Evolutionary conservation across 2,113 vertebrate species (phyloP), one percentile per base, ranked within the genome.

Genomic region (Neofelis nebulosa): DNA sequence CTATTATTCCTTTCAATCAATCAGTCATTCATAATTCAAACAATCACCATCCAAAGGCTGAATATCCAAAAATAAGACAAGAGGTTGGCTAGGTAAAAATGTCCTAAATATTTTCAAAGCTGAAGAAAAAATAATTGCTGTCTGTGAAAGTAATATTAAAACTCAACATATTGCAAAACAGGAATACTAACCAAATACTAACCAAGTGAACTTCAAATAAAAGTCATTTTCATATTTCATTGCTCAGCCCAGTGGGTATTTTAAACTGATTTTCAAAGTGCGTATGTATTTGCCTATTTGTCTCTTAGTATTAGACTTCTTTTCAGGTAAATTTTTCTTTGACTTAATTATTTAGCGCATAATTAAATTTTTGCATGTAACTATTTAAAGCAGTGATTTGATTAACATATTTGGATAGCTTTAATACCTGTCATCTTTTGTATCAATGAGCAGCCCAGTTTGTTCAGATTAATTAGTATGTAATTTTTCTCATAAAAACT

Each of bases 221-320:
- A 79, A 92, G 7, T 63, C 19, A 90, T 57, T 94, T 90, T 89
- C 48, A 74, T 41, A 36, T 65, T 95, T 97, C 92, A 45, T 65
- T 95, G 12, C 29, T 63, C n/a, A 68, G 38, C 41, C 3, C 14
- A 66, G 9, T 78, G 45, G 50, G 1, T 65, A 71, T 95, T 91
- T 91, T 78, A 86, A 78, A 71, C 16, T 91, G n/a, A 76, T 29
- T 97, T 91, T 52, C 27, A 85, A 90, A 65, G 15, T 71, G 3
- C 7, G 1, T 68, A 29, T 15, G 15, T 71, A 69, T 63, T 92
- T 50, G 1, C 21, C 48, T 27, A n/a, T 66, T n/a, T 95, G 5
- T 84, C 25, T 89, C 10, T 12, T 76, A 36, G 5, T 74, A 10
- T 73, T 48, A 45, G 13, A 82, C 71, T n/a, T 1, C 9, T 55